Conservation (phyloP, 2,113 vertebrate genomes). For the zebrafish (Danio rerio) region DNA sequence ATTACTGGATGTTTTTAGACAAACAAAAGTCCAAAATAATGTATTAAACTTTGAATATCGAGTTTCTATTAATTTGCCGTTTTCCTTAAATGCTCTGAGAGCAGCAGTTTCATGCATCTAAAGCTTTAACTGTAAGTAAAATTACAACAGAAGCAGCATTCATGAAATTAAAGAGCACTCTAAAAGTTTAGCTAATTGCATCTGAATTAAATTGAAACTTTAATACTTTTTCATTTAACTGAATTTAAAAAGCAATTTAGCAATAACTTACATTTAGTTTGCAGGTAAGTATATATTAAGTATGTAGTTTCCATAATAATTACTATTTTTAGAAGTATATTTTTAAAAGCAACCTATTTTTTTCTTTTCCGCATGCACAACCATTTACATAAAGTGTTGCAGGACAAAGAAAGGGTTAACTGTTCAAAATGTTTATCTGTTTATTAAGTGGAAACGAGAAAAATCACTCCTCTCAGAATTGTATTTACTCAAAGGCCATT, state of each 20-base stretch:
- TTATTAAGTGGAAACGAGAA: conserved; percentile 22
- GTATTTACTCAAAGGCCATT: conserved; percentile 1
- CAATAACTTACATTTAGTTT: too few relatives aligned
- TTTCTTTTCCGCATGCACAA: background rate
- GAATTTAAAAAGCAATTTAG: too few relatives aligned
- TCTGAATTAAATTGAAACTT: too few relatives aligned
- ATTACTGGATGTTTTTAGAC: background rate
- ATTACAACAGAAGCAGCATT: too few relatives aligned
- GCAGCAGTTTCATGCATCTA: too few relatives aligned
- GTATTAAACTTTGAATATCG: background rate
- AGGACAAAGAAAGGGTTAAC: background rate
- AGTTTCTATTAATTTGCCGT: background rate
- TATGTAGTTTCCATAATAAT: background rate
- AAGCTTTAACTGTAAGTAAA: too few relatives aligned
- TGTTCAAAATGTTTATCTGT: background rate
- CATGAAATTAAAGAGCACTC: too few relatives aligned
- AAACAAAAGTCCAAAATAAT: background rate
- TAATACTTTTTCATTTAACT: too few relatives aligned
- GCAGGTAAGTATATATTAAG: background rate
- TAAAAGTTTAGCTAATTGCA: too few relatives aligned
- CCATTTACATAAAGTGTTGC: background rate
- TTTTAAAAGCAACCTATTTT: background rate
- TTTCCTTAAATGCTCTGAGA: too few relatives aligned
- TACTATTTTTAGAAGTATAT: background rate
- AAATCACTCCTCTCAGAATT: conserved; percentile 6